phyloP scores from a whole-genome alignment of 1,140 invertebrate species.

The Dermatophagoides farinae region DNA sequence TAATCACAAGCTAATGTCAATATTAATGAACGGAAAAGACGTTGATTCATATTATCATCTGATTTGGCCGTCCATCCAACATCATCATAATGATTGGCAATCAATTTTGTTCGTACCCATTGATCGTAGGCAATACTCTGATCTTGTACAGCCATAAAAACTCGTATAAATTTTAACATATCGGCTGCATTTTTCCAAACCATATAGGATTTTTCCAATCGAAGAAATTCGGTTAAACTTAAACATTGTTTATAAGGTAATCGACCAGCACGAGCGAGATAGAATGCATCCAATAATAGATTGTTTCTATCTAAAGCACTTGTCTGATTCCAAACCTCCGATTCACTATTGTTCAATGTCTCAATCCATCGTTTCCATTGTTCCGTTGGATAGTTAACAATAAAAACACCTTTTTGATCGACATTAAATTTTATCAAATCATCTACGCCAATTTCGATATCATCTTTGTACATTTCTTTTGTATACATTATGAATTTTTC shows the following conservation, averaged over 20 bases:
- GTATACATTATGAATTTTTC: not conserved
- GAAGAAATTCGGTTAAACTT: constrained; percentile 15
- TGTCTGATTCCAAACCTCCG: not conserved
- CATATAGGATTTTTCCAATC: not conserved
- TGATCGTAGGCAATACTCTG: not conserved
- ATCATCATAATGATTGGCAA: not conserved
- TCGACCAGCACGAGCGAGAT: constrained; percentile 23
- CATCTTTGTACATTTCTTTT: not conserved
- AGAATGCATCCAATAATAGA: constrained; percentile 27
- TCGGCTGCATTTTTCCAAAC: not conserved
- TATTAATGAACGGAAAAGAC: not conserved
- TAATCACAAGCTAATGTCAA: not conserved
- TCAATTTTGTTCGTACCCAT: not conserved
- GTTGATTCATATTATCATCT: not conserved
- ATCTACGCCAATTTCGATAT: constrained; percentile 23
- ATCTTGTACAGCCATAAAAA: not conserved
- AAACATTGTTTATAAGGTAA: constrained; percentile 20
- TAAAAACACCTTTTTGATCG: constrained; percentile 32
- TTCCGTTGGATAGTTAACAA: constrained; percentile 51
- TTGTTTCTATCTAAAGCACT: constrained; percentile 20
- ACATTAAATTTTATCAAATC: constrained; percentile 40
- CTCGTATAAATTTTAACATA: not conserved
- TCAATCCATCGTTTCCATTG: constrained; percentile 7
- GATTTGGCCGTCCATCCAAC: not conserved
- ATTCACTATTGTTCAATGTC: not conserved